phyloP scores from a whole-genome alignment of 2,888 invertebrate species.

The Sphaeridia pumilis region DNA sequence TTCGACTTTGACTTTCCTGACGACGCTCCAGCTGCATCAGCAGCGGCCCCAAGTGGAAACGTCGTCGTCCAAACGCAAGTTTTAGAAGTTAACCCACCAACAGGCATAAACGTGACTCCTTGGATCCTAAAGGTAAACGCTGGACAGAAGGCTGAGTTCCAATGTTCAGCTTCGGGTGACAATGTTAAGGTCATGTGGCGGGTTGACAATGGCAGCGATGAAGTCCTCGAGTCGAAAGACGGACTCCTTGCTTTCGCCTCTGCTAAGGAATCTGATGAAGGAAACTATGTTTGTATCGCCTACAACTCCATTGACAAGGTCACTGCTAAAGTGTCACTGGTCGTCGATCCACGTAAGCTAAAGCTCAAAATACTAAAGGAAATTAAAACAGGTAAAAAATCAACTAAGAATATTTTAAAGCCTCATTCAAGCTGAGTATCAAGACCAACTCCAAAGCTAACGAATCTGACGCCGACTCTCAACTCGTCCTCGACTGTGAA shows the following conservation, averaged over 20 bases:
- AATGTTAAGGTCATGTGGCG: neutral
- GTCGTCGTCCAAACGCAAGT: too few relatives aligned
- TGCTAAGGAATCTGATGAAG: conserved; percentile 18
- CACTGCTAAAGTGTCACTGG: neutral
- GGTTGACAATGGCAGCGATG: neutral
- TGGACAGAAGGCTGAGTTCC: neutral
- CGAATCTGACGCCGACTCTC: neutral
- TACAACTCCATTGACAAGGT: conserved; percentile 1
- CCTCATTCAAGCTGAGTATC: neutral
- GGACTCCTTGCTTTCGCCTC: conserved; percentile 22
- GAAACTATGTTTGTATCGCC: conserved; percentile 23
- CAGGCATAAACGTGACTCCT: neutral
- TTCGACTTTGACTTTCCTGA: too few relatives aligned
- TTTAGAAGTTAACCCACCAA: neutral
- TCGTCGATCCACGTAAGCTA: neutral
- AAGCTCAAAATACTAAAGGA: too few relatives aligned
- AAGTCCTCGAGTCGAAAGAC: neutral
- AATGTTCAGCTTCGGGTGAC: neutral
- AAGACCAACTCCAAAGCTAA: neutral
- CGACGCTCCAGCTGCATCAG: neutral
- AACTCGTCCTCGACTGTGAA: neutral
- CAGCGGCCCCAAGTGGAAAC: too few relatives aligned
- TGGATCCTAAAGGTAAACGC: neutral
- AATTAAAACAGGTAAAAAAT: neutral
- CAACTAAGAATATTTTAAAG: neutral